Evolutionary conservation across 2,797 vertebrate genomes (phyloP).

Genomic region (Syngnathus rostellatus): DNA sequence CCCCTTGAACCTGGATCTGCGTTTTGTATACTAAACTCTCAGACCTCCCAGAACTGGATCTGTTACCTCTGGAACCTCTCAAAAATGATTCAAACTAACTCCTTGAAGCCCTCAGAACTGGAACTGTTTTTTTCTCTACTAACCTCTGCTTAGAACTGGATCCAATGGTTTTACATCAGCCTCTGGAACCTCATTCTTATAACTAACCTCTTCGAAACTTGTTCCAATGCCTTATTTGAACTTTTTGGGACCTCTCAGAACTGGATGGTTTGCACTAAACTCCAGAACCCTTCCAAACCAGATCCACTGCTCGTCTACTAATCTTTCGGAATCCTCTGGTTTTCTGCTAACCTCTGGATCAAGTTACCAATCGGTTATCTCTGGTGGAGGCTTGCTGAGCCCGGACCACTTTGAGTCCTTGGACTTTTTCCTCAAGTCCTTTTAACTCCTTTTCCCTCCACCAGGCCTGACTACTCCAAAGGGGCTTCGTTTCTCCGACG

Average conservation of each 20-base stretch:
- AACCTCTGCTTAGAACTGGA: neutral
- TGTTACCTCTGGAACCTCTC: neutral
- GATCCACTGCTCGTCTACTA: neutral
- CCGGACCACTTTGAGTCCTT: neutral
- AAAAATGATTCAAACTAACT: neutral
- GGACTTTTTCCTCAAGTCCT: neutral
- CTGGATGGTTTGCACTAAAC: neutral
- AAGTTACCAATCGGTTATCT: neutral
- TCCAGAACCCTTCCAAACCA: neutral
- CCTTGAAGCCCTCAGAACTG: neutral
- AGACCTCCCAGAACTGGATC: neutral
- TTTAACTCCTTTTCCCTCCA: conserved; percentile 8
- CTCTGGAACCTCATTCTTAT: neutral
- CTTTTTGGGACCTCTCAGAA: neutral
- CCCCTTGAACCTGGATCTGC: neutral
- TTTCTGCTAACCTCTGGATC: neutral
- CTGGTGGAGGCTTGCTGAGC: neutral
- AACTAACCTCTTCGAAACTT: neutral
- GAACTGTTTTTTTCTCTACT: neutral
- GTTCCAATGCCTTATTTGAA: neutral
- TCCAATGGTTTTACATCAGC: neutral
- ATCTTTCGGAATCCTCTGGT: too few relatives aligned
- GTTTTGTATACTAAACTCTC: neutral
- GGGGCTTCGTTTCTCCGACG: conserved; percentile 79
- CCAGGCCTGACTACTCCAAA: conserved; percentile 79